Evolutionary conservation across 2,888 invertebrate species (phyloP), one percentile per base, ranked within the genome.

Genomic region (Acrobasis repandana): DNA sequence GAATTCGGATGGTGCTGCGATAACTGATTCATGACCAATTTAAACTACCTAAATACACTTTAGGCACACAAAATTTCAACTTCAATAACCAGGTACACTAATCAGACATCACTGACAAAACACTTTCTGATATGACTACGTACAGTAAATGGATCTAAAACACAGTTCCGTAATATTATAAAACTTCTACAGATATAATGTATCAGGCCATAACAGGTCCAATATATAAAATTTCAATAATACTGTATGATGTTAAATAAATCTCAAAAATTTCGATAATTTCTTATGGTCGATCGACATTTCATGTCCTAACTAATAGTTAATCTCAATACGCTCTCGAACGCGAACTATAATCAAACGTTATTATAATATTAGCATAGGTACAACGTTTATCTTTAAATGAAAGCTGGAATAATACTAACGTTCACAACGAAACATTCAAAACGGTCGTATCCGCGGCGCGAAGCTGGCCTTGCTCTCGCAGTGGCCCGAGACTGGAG

Each of bases 261-360:
- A 65, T 67, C 70, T 69, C 66, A 69, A 69, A 71, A 68, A 66
- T 64, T 67, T 68, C 66, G 74, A 74, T 76, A 74, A 68, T 71
- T 72, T 68, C 61, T 62, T 61, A 64, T 52, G 54, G 67, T 51
- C 33, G 73, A 71, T 68, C 65, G 90, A 91, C 91, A 90, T 91
- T 87, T 84, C 62, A 91, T 91, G 90, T 82, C 91, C 73, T 84
- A 84, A 80, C 76, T 79, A 79, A 71, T 68, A 71, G 76, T 83
- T 86, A 88, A 90, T 90, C 90, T 90, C 90, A 68, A 74, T 66
- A 70, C 75, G 74, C 75, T 73, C 68, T 67, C 65, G 66, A 67
- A 76, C 76, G 76, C 71, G 49, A 60, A 64, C 61, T 65, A 66
- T 65, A 67, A 65, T 62, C 69, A 70, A 72, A 69, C 65, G 70